A percentile compares a stretch with the other conserved stretches of the same genome.
These are phyloP conservation scores for Chymomyza fuscimana DNA, from an alignment of 2,888 invertebrate genomes.

Conservation along the genomic window DNA sequence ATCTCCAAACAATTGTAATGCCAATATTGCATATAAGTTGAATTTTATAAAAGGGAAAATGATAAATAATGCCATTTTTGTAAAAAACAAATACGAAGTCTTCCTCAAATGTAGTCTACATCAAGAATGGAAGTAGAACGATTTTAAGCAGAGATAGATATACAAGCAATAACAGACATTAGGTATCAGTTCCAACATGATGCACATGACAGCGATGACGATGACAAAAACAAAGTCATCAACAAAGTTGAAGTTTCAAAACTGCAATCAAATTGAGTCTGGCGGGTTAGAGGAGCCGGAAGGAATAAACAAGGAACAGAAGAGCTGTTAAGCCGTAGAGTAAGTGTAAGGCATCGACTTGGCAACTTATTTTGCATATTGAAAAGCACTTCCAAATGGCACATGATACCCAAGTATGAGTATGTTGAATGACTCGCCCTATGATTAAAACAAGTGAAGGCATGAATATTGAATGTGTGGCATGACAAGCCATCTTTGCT, in stretches of 20 bases:
- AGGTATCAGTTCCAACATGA: slow-evolving; percentile 42
- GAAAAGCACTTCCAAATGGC: slow-evolving; percentile 11
- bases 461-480: slow-evolving; percentile 49
- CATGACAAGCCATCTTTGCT: slow-evolving; percentile 40
- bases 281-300: neutral
- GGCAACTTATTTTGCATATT: slow-evolving; percentile 58
- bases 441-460: slow-evolving; percentile 59
- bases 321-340: slow-evolving; percentile 24
- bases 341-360: slow-evolving; percentile 29
- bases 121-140: neutral
- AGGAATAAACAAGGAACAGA: neutral
- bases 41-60: slow-evolving; percentile 33
- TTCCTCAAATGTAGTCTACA: too few species aligned
- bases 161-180: slow-evolving; percentile 25
- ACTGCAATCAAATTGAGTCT: slow-evolving; percentile 45
- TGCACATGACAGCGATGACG: slow-evolving; percentile 46
- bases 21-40: neutral
- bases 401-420: neutral
- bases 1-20: too few species aligned
- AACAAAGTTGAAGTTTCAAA: slow-evolving; percentile 58
- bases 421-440: slow-evolving; percentile 38
- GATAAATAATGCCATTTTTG: slow-evolving; percentile 41
- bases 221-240: slow-evolving; percentile 65
- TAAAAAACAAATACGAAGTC: too few species aligned
- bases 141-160: neutral